Conservation (phyloP, 2,113 vertebrate species). For the Cephalopterus ornatus region DNA sequence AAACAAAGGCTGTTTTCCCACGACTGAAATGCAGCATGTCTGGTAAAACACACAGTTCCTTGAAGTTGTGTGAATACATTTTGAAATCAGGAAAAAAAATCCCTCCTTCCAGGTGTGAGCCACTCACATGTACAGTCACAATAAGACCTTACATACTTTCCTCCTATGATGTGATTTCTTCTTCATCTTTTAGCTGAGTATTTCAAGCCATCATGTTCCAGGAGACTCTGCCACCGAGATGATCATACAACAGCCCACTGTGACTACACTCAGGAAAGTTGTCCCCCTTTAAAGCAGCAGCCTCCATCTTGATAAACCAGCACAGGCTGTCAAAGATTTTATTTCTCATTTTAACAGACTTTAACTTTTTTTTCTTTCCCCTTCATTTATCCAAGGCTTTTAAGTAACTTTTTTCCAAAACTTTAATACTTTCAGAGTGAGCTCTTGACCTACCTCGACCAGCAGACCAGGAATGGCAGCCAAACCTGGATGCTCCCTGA, state of each 20-base stretch:
- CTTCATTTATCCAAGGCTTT: not conserved
- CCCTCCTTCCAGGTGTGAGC: not conserved
- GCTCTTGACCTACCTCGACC: not conserved
- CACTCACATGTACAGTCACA: not conserved
- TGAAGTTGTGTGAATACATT: not conserved
- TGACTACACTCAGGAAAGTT: not conserved
- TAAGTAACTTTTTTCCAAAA: not conserved
- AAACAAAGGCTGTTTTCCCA: not conserved
- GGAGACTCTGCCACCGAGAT: not conserved
- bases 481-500: not conserved
- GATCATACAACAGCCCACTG: not conserved
- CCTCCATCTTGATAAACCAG: not conserved
- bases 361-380: not conserved
- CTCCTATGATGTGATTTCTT: not conserved
- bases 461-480: not conserved
- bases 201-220: not conserved
- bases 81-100: not conserved
- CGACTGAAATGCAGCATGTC: not conserved
- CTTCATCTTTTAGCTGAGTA: not conserved
- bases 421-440: not conserved
- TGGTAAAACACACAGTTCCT: not conserved
- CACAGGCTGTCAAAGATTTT: not conserved
- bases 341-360: not conserved
- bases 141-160: not conserved
- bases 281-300: not conserved